Percentiles rank a stretch among this genome's conserved stretches.
These are phyloP conservation scores for Anolis sagrei DNA, from an alignment of 2,113 vertebrate species.

Conservation along the genomic window DNA sequence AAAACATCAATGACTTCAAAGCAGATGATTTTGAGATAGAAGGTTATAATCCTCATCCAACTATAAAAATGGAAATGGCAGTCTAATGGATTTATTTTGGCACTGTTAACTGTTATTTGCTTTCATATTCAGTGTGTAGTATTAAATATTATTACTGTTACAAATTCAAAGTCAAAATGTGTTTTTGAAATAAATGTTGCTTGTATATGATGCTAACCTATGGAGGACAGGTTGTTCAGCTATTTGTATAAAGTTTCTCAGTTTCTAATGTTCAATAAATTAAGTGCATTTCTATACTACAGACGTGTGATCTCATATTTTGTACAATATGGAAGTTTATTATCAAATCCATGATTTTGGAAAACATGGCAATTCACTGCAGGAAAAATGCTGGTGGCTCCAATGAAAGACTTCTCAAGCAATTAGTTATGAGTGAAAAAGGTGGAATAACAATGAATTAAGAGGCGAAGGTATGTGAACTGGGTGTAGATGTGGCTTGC, in stretches of 20 bases:
- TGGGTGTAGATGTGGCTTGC: no score
- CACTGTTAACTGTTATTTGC: not conserved
- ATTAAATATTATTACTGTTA: not conserved
- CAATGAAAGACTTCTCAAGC: no score
- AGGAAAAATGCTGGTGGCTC: not conserved
- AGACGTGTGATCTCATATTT: not conserved
- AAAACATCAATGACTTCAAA: conserved; percentile 86
- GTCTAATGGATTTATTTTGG: conserved; percentile 71
- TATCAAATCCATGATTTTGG: not conserved
- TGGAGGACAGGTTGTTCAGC: not conserved
- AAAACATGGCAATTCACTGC: not conserved
- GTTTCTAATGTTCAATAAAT: conserved; percentile 9
- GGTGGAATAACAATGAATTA: not conserved
- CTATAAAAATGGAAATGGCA: conserved; percentile 98
- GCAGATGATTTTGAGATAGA: conserved; percentile 92
- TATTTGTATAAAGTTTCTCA: not conserved
- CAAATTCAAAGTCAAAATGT: not conserved
- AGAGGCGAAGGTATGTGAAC: no score
- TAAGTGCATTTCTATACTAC: not conserved
- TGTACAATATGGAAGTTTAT: no score
- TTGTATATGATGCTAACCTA: not conserved
- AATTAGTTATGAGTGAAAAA: not conserved
- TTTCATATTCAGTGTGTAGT: not conserved
- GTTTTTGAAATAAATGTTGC: not conserved
- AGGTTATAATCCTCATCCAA: conserved; percentile 90